Conservation (phyloP, 2,113 vertebrate genomes). For the Actinemys pallida region DNA sequence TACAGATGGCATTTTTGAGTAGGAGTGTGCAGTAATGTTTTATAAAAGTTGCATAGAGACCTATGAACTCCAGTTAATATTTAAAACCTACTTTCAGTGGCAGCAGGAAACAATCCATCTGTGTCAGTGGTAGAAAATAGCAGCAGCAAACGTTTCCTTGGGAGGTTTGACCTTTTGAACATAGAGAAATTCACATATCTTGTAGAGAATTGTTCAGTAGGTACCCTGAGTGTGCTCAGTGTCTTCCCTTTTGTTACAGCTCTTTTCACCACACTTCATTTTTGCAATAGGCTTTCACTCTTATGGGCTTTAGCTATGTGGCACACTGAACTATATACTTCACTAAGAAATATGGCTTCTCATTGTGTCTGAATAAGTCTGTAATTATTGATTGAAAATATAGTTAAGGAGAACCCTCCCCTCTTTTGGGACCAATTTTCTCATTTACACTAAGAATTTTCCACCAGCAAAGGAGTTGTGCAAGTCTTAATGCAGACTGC, state of each 20-base stretch:
- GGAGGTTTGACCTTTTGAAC: conserved; percentile 54
- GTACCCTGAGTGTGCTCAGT: neutral
- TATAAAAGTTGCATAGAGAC: conserved; percentile 60
- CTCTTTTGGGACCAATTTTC: neutral
- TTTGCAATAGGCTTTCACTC: neutral
- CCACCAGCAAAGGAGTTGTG: neutral
- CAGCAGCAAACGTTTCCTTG: conserved; percentile 31
- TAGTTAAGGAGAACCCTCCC: neutral
- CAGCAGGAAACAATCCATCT: conserved; percentile 52
- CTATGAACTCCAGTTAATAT: conserved; percentile 70
- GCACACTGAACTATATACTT: neutral
- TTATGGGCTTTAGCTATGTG: neutral
- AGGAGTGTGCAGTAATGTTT: conserved; percentile 4
- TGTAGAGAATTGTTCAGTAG: conserved; percentile 7
- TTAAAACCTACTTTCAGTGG: conserved; percentile 65
- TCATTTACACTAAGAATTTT: neutral
- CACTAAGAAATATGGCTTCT: neutral
- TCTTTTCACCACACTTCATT: conserved; percentile 2
- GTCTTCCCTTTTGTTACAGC: neutral
- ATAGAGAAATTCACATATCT: conserved; percentile 2
- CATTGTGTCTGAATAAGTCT: neutral
- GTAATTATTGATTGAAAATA: neutral
- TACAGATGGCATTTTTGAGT: conserved; percentile 45
- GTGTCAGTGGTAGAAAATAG: conserved; percentile 16
- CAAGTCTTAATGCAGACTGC: neutral